Evolutionary conservation across 2,113 vertebrate species (phyloP), one percentile per base, ranked within the genome.

Genomic region (Lepus americanus): DNA sequence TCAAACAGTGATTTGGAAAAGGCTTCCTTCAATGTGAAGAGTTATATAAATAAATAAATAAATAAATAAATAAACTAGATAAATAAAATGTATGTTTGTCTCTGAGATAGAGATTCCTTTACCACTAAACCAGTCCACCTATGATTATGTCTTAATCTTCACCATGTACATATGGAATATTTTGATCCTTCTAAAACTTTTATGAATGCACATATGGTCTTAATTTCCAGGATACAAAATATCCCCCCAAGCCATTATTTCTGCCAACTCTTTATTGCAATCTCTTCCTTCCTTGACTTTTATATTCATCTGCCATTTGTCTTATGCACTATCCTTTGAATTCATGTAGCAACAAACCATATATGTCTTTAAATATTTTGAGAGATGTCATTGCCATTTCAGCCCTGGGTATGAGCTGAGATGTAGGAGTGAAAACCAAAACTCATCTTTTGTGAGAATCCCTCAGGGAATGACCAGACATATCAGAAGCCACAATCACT

Each of bases 141-240:
- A 22, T 8, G 33, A 5, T 12, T 0, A 0, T 29, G 9, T 11
- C 19, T n/a, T 59, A 49, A 29, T 4, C 4, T 51, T 59, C 6
- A 20, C 0, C 31, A 87, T 1, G 9, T 61, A 23, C 7, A 10
- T 3, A 14, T 19, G 44, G n/a, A 69, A 53, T 20, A 1, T 9
- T 36, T 12, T 73, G 1, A 31, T n/a, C 27, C 9, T 72, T 10
- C 55, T 17, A 55, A 20, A 23, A 70, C 9, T 81, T 66, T 55
- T 77, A 39, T 29, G 29, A 33, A 55, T 25, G 17, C 23, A 3
- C 76, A 33, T 80, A 8, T 74, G 22, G 36, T 69, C 31, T 19
- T 64, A 23, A 5, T 33, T 66, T 70, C n/a, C 22, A 70, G 33
- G 31, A 13, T 49, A 36, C 20, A 10, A 9, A 36, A n/a, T 44